Conservation (phyloP, 1,140 invertebrate genomes). For the Brachionus paranguensis region DNA sequence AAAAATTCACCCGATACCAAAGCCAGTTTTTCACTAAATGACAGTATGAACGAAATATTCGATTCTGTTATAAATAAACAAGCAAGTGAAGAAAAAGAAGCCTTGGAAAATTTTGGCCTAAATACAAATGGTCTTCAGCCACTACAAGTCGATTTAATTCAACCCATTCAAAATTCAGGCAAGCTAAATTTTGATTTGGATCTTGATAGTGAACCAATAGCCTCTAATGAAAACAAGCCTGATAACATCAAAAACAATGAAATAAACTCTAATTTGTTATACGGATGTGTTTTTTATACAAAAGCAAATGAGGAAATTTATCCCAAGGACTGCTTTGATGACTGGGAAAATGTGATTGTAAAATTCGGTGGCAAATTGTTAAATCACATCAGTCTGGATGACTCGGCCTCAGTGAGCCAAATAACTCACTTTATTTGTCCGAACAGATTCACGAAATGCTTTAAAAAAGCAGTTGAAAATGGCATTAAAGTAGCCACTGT, state of each 20-base stretch:
- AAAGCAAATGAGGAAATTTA: constrained; percentile 1
- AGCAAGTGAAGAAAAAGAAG: background rate
- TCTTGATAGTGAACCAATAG: background rate
- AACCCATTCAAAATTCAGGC: background rate
- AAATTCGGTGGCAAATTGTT: background rate
- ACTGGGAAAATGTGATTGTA: constrained; percentile 8
- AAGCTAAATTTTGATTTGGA: constrained; percentile 18
- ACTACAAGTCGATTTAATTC: constrained; percentile 6
- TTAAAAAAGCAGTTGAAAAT: background rate
- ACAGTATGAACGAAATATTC: constrained; percentile 38
- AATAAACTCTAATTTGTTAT: background rate
- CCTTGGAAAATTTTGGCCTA: background rate
- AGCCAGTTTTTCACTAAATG: background rate
- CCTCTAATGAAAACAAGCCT: background rate
- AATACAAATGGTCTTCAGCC: constrained; percentile 16
- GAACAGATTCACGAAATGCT: constrained; percentile 1
- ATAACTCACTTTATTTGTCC: constrained; percentile 32
- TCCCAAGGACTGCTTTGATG: background rate
- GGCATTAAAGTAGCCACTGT: background rate
- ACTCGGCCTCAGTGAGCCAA: background rate
- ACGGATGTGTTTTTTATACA: constrained; percentile 4
- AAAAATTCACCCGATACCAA: background rate
- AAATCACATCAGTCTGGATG: background rate
- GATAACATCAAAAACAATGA: background rate
- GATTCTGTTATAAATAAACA: constrained; percentile 3